Evolutionary conservation across 2,888 invertebrate species (phyloP), one percentile per base, ranked within the genome.

Genomic region (Blomia tropicalis): DNA sequence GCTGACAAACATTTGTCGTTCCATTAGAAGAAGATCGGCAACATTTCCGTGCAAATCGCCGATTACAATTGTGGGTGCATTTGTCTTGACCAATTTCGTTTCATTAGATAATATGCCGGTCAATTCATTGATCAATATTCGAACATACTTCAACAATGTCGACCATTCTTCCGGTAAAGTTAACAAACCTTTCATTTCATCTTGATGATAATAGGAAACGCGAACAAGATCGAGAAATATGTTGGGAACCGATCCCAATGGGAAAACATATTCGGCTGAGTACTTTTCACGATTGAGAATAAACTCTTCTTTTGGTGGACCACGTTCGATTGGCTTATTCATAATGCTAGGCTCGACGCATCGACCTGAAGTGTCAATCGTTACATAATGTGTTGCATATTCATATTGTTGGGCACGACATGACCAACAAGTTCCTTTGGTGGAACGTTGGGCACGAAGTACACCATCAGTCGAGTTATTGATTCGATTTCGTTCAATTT

Each of bases 1-100:
- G 63, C 81, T 75, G 23, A 82, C 77, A 84, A 84, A 85, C n/a
- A 85, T 74, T 0, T 80, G 77, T 65, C 78, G 77, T 72, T 85
- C 84, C 75, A 84, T 82, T 58, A 79, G 77, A 3, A 82, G 75
- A 43, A 85, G 74, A 67, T 84, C 83, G 5, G 75, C 73, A 65
- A 81, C 79, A 73, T 84, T 85, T 23, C 85, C 85, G 74, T 85
- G 85, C 41, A 85, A 76, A 70, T 85, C 85, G 4, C 84, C 84
- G 82, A 67, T 29, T 56, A 80, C 76, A 69, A 80, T 81, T 19
- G 77, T 74, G 1, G 81, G 81, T 2, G 80, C 75, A 27, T 71
- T 69, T 1, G 82, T 69, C 64, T 76, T 74, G 32, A 82, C 68
- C 41, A 81, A 70, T 51, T 75, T 65, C 0, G 72, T 71, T 66